Evolutionary conservation across 2,797 vertebrate species (phyloP), one percentile per base, ranked within the genome.

Genomic region (Lagocephalus sceleratus): DNA sequence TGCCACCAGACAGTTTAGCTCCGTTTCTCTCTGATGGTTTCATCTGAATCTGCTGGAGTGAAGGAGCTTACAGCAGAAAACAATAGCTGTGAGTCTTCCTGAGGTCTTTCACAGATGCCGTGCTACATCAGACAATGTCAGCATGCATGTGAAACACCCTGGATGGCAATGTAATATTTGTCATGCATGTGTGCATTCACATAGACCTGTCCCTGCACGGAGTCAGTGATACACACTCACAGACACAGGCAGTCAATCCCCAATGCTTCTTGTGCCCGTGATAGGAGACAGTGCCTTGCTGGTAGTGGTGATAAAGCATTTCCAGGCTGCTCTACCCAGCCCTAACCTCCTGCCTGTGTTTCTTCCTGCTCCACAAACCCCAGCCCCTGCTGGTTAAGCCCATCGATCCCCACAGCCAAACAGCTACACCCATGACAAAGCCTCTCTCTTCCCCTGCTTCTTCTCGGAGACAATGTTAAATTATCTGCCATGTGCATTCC

Each of bases 391-490:
- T 81, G 85, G 67, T 79, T 82, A 81, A 87, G 87, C 76, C 78
- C 74, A 89, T 85, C 68, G 79, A 87, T 86, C 82, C 79, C 72
- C 74, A 82, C 75, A 66, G 79, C 66, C 74, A 75, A 75, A 71
- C 71, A 68, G 81, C 77, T 76, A 80, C 68, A 68, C 66, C 79
- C 73, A 54, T 74, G 75, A 88, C 79, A 83, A 83, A 85, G 77
- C 70, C 59, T 58, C 58, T 73, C 62, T 77, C 66, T 64, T 65
- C 50, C 50, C 47, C 60, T 53, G 25, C 41, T 43, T 41, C 14
- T 46, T 52, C 51, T 51, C 75, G 71, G 49, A 82, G 66, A 81
- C 66, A 72, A 78, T 78, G 68, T 67, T 46, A 51, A 66, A 77
- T 77, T 67, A 66, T 61, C 61, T 73, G 54, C 76, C 51, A 68